Evolutionary conservation across 2,797 vertebrate genomes (phyloP).

Genomic region (Acipenser oxyrinchus): DNA sequence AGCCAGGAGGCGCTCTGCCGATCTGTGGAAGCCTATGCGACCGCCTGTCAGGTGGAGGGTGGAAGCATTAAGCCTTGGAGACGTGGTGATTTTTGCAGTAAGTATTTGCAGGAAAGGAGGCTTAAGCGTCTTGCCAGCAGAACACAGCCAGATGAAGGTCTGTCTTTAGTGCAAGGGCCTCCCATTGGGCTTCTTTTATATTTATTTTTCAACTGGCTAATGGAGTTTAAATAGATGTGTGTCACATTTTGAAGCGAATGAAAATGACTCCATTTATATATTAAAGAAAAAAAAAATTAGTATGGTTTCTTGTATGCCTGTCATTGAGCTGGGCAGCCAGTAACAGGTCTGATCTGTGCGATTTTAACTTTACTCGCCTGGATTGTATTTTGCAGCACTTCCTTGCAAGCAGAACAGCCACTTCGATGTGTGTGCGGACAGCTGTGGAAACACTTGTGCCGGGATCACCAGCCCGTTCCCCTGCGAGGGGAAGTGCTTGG

Average conservation of each 20-base stretch:
- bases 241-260: neutral
- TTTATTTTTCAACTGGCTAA: too few species aligned
- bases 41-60: constrained; percentile 4
- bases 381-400: constrained; percentile 3
- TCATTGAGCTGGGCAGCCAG: neutral
- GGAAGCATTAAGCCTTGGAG: constrained; percentile 26
- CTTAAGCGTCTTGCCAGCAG: neutral
- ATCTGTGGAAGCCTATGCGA: constrained; percentile 28
- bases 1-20: constrained; percentile 29
- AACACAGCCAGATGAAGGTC: neutral
- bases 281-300: neutral
- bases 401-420: constrained; percentile 21
- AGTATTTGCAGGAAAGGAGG: neutral
- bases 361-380: neutral
- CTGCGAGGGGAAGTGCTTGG: constrained; percentile 29
- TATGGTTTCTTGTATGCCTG: neutral
- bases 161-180: neutral
- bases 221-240: too few species aligned
- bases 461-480: constrained; percentile 6
- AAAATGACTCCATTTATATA: neutral
- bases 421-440: constrained; percentile 21
- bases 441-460: constrained; percentile 17
- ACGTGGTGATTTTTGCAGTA: constrained; percentile 22
- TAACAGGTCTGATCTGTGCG: too few species aligned
- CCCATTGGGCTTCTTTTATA: neutral